Percentiles rank a stretch among this genome's conserved stretches.
These are phyloP conservation scores for Varanus komodoensis DNA, from an alignment of 2,113 vertebrate species.

Conservation along the genomic window DNA sequence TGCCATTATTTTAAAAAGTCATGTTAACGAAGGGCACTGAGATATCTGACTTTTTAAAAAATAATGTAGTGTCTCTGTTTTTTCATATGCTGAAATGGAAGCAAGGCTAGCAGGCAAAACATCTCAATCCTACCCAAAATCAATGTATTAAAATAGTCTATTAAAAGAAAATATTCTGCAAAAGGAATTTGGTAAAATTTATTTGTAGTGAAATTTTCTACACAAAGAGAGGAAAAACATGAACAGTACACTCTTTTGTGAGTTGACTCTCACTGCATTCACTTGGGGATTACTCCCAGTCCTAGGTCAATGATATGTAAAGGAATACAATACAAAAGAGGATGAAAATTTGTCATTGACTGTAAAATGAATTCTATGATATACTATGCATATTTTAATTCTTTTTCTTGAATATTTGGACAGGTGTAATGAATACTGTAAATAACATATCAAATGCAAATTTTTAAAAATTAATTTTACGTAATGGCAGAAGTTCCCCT, in stretches of 20 bases:
- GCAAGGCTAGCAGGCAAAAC: too few species aligned
- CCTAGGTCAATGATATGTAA: neutral
- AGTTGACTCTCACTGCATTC: neutral
- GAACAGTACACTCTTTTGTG: neutral
- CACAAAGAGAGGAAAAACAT: neutral
- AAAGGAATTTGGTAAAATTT: neutral
- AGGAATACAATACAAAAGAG: neutral
- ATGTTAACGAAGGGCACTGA: too few species aligned
- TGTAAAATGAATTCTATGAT: neutral
- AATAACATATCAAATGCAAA: neutral
- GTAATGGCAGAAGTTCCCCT: neutral
- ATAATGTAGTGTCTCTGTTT: neutral
- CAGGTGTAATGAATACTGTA: neutral
- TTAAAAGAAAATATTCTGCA: neutral
- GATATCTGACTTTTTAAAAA: neutral
- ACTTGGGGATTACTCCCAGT: neutral
- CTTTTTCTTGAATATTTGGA: neutral
- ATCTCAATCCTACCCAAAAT: neutral
- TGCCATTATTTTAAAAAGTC: neutral
- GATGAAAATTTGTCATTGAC: neutral
- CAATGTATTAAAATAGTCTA: neutral
- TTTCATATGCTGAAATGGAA: neutral
- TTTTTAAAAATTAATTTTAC: neutral
- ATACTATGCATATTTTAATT: neutral
- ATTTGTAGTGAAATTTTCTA: too few species aligned